Percentiles rank a stretch among this genome's conserved stretches.
Evolutionary conservation across 2,888 invertebrate species (phyloP).

Genomic region (Ferdinandea cuprea): DNA sequence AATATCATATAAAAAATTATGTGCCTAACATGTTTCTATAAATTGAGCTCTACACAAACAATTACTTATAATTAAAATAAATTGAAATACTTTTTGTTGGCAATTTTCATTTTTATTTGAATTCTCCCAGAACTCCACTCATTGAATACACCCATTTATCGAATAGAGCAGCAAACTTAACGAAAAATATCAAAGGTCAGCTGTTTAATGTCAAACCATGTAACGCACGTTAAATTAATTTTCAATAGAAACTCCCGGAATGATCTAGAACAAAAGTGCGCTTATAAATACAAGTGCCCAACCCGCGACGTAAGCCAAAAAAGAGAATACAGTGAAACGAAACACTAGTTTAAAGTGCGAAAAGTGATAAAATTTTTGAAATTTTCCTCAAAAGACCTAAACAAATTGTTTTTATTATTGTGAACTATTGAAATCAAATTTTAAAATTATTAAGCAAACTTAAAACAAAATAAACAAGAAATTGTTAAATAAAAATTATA

Average conservation of each 20-base stretch:
- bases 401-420: constrained; percentile 15
- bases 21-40: no score
- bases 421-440: constrained; percentile 6
- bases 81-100: no score
- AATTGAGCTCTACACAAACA: no score
- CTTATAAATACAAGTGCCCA: constrained; percentile 73
- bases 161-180: not conserved
- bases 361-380: constrained; percentile 17
- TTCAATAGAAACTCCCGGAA: constrained; percentile 71
- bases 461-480: not conserved
- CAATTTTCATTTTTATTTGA: no score
- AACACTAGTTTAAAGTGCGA: constrained; percentile 38
- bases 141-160: not conserved
- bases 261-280: constrained; percentile 73
- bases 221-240: constrained; percentile 53
- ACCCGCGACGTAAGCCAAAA: constrained; percentile 40
- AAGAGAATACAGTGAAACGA: constrained; percentile 68
- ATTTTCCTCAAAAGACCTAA: not conserved
- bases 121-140: not conserved
- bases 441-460: not conserved
- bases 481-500: not conserved
- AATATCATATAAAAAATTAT: no score
- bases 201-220: constrained; percentile 36
- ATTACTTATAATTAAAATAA: no score
- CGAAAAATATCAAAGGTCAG: constrained; percentile 23